Conservation (phyloP, 2,113 vertebrate species). For the Poecilia latipinna region DNA sequence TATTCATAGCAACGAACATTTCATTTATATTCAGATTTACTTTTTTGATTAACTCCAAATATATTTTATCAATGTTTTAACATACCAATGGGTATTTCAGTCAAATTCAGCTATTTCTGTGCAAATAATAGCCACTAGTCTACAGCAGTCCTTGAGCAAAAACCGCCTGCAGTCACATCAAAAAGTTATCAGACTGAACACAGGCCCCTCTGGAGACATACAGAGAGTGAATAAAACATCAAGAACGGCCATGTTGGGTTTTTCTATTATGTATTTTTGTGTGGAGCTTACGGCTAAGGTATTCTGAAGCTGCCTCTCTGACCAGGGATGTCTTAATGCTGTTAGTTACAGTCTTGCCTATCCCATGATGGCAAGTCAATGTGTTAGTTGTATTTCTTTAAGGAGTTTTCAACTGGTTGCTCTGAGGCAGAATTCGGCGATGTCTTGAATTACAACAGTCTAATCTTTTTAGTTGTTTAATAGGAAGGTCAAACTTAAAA, state of each 20-base stretch:
- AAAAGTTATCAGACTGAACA: conserved; percentile 7
- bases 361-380: neutral
- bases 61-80: neutral
- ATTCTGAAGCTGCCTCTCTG: neutral
- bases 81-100: neutral
- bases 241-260: neutral
- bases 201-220: neutral
- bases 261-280: conserved; percentile 2
- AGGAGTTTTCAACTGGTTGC: neutral
- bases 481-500: neutral
- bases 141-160: conserved; percentile 10
- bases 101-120: neutral
- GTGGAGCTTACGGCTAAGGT: neutral
- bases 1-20: neutral
- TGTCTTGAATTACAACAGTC: neutral
- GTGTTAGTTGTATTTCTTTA: neutral
- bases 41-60: neutral
- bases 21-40: neutral
- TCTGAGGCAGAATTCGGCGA: neutral
- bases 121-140: neutral
- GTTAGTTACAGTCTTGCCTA: neutral
- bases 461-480: neutral
- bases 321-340: neutral
- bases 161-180: conserved; percentile 1
- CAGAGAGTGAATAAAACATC: neutral